Percentiles rank a stretch among this genome's conserved stretches.
Evolutionary conservation across 2,113 vertebrate genomes (phyloP).

Genomic region (Azemiops feae): DNA sequence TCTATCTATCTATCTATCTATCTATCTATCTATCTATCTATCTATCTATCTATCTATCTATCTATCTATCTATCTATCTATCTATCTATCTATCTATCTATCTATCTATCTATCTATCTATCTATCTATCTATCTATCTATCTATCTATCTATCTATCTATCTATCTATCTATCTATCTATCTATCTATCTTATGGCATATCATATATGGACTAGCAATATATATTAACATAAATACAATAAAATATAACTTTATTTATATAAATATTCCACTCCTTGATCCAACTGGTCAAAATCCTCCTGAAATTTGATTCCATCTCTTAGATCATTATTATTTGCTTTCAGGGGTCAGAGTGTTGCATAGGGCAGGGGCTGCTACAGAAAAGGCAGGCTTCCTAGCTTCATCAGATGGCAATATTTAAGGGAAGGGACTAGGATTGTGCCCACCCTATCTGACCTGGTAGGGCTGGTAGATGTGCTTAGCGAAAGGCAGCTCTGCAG

Average conservation of each 20-base stretch:
- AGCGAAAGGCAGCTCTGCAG: neutral
- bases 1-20: too few species aligned
- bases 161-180: too few species aligned
- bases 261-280: neutral
- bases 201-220: neutral
- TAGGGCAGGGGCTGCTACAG: neutral
- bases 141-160: too few species aligned
- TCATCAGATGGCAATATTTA: neutral
- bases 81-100: too few species aligned
- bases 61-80: too few species aligned
- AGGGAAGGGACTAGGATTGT: neutral
- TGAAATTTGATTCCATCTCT: neutral
- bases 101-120: too few species aligned
- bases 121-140: too few species aligned
- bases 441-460: neutral
- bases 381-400: neutral
- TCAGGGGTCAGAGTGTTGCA: neutral
- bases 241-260: neutral
- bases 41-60: too few species aligned
- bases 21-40: too few species aligned
- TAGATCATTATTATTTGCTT: neutral
- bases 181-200: neutral
- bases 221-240: neutral
- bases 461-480: neutral
- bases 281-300: neutral